Percentiles rank a stretch among this genome's conserved stretches.
phyloP scores from a whole-genome alignment of 2,113 vertebrate species.

The Neopipo cinnamomea region DNA sequence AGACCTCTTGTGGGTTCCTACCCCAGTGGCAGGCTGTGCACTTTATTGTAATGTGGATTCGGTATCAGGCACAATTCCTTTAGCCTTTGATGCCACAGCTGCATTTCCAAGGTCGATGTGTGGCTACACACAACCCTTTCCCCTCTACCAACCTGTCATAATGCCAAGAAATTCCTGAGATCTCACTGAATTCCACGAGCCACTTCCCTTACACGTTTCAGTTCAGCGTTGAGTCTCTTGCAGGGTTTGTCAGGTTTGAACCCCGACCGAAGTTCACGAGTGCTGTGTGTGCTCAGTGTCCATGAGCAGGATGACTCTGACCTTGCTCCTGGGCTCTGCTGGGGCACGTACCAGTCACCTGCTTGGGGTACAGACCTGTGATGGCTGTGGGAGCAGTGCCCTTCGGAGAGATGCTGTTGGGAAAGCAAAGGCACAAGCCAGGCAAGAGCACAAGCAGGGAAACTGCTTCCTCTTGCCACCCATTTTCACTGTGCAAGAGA shows the following conservation, averaged over 20 bases:
- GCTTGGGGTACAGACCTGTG: neutral
- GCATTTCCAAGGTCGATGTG: neutral
- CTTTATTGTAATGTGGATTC: neutral
- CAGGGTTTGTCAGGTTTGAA: neutral
- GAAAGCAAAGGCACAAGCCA: neutral
- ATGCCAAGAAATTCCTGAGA: neutral
- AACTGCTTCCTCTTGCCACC: neutral
- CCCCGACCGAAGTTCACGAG: neutral
- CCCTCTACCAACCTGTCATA: neutral
- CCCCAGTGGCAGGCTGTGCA: neutral
- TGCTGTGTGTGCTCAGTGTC: neutral
- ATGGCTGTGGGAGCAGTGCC: fast-evolving
- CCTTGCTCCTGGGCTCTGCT: fast-evolving
- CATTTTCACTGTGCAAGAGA: neutral
- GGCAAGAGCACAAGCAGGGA: neutral
- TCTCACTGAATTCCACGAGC: neutral
- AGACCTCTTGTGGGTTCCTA: neutral
- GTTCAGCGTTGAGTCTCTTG: neutral
- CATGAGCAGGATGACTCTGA: neutral
- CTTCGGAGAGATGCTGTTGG: neutral
- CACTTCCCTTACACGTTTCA: neutral
- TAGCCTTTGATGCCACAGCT: neutral
- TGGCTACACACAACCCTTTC: neutral
- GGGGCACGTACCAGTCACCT: neutral
- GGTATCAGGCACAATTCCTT: neutral